These are phyloP conservation scores for Halichondria panicea DNA, from an alignment of 37 sponge, comb jelly and placozoan genomes.

Conservation along the genomic window DNA sequence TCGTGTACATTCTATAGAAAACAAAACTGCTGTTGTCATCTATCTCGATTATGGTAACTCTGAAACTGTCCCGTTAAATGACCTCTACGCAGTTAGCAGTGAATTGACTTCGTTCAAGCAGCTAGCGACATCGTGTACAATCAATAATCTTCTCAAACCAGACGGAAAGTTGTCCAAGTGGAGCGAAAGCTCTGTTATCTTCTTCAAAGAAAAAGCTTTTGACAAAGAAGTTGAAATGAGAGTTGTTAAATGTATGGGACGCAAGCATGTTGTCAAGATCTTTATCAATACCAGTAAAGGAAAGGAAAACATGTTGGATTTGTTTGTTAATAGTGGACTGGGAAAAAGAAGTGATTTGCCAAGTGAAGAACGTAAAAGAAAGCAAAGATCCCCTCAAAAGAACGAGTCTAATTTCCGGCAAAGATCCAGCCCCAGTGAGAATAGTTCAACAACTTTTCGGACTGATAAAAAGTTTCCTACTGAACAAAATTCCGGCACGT, in stretches of 20 bases:
- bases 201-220: conserved; percentile 4
- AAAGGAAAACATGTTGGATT: neutral
- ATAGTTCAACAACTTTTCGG: no score
- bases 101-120: conserved; percentile 22
- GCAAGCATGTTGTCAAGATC: conserved; percentile 17
- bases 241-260: conserved; percentile 9
- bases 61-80: neutral
- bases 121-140: conserved; percentile 46
- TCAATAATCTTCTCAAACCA: conserved; percentile 31
- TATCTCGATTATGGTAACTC: conserved; percentile 61
- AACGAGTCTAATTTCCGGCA: no score
- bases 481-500: no score
- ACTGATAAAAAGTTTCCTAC: no score
- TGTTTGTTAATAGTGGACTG: conserved; percentile 10
- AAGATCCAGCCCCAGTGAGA: no score
- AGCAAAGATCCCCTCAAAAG: no score
- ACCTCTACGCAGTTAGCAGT: neutral
- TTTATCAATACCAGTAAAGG: neutral
- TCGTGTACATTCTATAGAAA: neutral
- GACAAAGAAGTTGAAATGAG: neutral
- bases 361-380: no score
- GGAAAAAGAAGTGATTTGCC: neutral
- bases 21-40: neutral
- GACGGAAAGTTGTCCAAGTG: conserved; percentile 2
- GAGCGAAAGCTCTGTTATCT: conserved; percentile 2